Conservation (phyloP, 2,888 invertebrate species). For the Agrotis clavis region DNA sequence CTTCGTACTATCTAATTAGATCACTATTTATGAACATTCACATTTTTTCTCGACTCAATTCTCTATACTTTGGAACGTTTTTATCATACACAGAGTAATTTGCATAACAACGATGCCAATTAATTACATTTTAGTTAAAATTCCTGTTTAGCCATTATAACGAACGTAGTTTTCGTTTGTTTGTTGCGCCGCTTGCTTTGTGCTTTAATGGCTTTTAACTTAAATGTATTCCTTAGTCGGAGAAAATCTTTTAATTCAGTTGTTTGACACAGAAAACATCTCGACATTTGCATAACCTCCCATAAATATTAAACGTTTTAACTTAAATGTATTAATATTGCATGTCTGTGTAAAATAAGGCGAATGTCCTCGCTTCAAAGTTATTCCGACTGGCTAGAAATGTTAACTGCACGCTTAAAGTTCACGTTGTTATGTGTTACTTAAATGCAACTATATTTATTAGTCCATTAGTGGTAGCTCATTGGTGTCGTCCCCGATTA, state of each 20-base stretch:
- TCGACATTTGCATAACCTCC: conserved; percentile 70
- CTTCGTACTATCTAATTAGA: conserved; percentile 51
- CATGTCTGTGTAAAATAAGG: conserved; percentile 53
- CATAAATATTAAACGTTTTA: conserved; percentile 74
- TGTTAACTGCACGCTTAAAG: conserved; percentile 47
- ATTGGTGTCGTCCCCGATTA: too few relatives aligned
- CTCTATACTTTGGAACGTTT: conserved; percentile 30
- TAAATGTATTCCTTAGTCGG: conserved; percentile 49
- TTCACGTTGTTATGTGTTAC: conserved; percentile 40
- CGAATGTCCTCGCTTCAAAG: conserved; percentile 42
- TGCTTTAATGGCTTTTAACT: conserved; percentile 48
- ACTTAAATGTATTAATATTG: conserved; percentile 65
- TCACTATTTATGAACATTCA: conserved; percentile 43
- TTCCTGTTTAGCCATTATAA: conserved; percentile 53
- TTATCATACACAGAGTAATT: conserved; percentile 55
- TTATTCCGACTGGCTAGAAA: conserved; percentile 38
- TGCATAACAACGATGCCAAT: conserved; percentile 60
- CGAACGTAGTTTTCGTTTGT: conserved; percentile 50
- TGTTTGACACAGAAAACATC: conserved; percentile 67
- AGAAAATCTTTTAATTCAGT: conserved; percentile 64
- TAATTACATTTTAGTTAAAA: conserved; percentile 57
- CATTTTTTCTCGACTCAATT: conserved; percentile 45
- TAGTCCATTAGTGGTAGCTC: conserved; percentile 5
- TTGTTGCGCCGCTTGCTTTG: conserved; percentile 39
- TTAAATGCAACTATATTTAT: conserved; percentile 29